Evolutionary conservation across 2,113 vertebrate genomes (phyloP).

Genomic region (Helogale parvula): DNA sequence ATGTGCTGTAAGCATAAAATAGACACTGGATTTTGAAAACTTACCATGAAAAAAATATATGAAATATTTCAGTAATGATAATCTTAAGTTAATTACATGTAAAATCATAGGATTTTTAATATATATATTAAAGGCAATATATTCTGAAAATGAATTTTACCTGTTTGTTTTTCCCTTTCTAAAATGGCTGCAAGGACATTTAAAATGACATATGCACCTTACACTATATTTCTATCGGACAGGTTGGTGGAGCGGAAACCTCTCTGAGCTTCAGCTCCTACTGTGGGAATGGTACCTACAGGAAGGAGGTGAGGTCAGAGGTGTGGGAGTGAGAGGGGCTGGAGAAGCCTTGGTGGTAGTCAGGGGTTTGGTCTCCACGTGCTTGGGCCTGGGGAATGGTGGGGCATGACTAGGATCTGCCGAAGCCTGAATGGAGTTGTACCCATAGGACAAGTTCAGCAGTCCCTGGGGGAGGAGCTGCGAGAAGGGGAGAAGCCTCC

Average conservation of each 20-base stretch:
- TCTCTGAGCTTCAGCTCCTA: background rate
- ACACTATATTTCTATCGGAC: background rate
- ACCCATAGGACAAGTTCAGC: background rate
- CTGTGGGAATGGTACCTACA: background rate
- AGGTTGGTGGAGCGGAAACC: rapidly evolving
- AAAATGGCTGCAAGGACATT: background rate
- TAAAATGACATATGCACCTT: background rate
- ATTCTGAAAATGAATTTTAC: background rate
- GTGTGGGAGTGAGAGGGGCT: background rate
- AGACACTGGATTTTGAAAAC: background rate
- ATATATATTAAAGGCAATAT: background rate
- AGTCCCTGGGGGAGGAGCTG: background rate
- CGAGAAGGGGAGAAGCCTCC: background rate
- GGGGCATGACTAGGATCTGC: background rate
- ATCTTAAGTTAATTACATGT: background rate
- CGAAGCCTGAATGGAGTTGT: background rate
- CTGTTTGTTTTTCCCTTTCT: background rate
- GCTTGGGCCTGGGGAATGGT: background rate
- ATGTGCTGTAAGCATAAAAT: background rate
- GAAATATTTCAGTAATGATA: background rate
- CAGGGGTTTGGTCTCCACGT: background rate
- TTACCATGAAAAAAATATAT: background rate
- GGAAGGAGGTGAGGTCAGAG: background rate
- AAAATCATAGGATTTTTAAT: background rate
- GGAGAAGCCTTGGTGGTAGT: background rate